A percentile compares a stretch with the other conserved stretches of the same genome.
These are phyloP conservation scores for Meleagris gallopavo DNA, from an alignment of 2,113 vertebrate species.

Conservation along the genomic window DNA sequence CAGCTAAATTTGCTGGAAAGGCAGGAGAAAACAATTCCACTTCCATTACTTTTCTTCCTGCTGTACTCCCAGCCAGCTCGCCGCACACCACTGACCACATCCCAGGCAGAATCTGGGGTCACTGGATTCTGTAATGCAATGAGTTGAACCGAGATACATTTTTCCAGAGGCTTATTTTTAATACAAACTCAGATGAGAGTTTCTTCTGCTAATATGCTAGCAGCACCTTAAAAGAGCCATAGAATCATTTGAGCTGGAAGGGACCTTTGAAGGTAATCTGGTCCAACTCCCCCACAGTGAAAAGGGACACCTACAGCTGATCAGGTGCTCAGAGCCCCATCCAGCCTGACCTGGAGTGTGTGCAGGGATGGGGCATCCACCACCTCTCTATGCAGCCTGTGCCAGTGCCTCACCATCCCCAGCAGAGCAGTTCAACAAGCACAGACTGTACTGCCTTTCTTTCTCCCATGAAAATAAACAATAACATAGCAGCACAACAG, in stretches of 20 bases:
- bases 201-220: not conserved
- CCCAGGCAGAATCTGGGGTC: not conserved
- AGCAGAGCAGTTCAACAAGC: not conserved
- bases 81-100: not conserved
- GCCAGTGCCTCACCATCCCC: too few species aligned
- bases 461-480: not conserved
- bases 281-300: too few species aligned
- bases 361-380: too few species aligned
- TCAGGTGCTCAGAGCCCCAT: too few species aligned
- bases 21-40: not conserved
- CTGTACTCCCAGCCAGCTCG: not conserved
- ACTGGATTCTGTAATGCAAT: not conserved
- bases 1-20: not conserved
- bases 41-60: not conserved
- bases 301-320: too few species aligned
- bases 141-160: accelerated
- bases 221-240: not conserved
- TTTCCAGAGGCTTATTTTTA: not conserved
- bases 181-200: not conserved
- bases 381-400: too few species aligned
- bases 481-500: not conserved
- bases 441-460: not conserved
- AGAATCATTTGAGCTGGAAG: too few species aligned
- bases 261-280: too few species aligned
- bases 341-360: too few species aligned